Base-by-base conservation (phyloP, 2,888 invertebrate genomes). In the Leptura quadrifasciata region DNA sequence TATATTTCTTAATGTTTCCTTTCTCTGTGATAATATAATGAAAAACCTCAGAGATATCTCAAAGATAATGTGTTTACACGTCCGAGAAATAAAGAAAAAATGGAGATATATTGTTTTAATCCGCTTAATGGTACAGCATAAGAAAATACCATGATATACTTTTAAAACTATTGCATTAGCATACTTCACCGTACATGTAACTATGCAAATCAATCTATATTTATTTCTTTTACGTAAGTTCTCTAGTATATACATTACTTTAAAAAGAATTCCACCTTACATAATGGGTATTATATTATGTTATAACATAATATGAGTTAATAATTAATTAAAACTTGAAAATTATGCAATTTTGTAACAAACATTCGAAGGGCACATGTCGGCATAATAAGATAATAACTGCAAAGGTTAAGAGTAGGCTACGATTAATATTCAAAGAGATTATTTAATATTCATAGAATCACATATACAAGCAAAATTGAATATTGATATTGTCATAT, bases 301-400 rank as follows among this genome's bases (percentile, higher is more conserved):
- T 69, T 69, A 58, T 69, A 69, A 58, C 47, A 39, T 17, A 58
- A 57, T 55, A 35, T 68, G 58, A 69, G 58, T 58, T 69, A 69
- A 69, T 69, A 69, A 47, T 69, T 69, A 69, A 57, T 64, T 20
- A 21, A 57, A 24, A 39, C 52, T 52, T 52, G 35, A 18, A 17
- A 57, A 69, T 69, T 69, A 69, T 39, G 69, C 69, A 69, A 69
- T 69, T 58, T 69, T 65, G 20, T 58, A 35, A 47, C 54, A 57
- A 31, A 20, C 27, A 69, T 69, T 35, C 55, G 69, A 69, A 69
- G 69, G 69, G 69, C 69, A 68, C 15, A 3, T 17, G 20, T 68
- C 31, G 35, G 20, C 20, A 35, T 15, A 35, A 18, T n/a, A 39
- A 15, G 8, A 39, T 69, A 69, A 69, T 69, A 69, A 58, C 12